These are phyloP conservation scores for Clupea harengus DNA, from an alignment of 2,113 vertebrate species.

Conservation along the genomic window DNA sequence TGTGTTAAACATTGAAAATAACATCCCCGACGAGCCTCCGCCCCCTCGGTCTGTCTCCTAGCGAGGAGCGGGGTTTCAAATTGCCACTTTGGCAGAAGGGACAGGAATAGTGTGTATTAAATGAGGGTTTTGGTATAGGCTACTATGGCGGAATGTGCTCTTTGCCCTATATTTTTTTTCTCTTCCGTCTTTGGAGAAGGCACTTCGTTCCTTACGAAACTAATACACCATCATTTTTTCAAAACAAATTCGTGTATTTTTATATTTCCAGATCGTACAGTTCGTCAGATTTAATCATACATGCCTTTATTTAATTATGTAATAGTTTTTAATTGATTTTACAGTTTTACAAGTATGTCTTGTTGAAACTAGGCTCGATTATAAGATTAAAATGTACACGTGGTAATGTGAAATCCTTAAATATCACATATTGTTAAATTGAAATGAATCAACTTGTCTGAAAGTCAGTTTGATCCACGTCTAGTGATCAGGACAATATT, in stretches of 20 bases:
- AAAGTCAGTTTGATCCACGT: neutral
- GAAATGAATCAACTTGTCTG: neutral
- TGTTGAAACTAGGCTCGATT: no score
- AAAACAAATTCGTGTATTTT: neutral
- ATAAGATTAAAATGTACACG: no score
- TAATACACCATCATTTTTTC: conserved; percentile 12
- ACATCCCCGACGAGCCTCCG: conserved; percentile 50
- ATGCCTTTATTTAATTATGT: neutral
- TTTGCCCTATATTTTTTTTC: conserved; percentile 62
- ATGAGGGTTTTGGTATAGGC: conserved; percentile 66
- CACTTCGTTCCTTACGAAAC: neutral
- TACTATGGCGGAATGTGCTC: conserved; percentile 63
- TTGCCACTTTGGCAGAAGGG: conserved; percentile 65
- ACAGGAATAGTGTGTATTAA: conserved; percentile 72
- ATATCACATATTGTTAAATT: neutral
- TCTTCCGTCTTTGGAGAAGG: conserved; percentile 51
- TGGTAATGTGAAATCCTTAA: neutral
- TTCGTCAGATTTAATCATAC: neutral
- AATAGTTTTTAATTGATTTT: neutral
- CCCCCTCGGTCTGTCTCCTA: conserved; percentile 45
- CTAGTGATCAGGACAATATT: neutral
- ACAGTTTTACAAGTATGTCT: neutral
- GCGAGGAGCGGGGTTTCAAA: conserved; percentile 59
- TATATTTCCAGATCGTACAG: neutral
- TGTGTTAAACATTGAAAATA: conserved; percentile 53